Evolutionary conservation across 1,140 invertebrate genomes (phyloP).

Genomic region (Spodoptera litura): DNA sequence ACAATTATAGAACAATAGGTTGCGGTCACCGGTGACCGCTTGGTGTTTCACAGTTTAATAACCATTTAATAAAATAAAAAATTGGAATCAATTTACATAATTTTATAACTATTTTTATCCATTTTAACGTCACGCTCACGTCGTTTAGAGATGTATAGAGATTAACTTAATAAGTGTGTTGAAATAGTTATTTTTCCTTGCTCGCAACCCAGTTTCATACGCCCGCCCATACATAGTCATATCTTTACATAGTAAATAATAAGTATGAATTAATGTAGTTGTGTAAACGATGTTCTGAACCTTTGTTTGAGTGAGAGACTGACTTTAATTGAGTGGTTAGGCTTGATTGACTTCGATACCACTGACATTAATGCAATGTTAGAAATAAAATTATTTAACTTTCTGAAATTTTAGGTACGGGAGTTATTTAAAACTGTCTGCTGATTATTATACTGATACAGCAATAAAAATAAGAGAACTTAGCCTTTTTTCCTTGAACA

Average conservation of each 20-base stretch:
- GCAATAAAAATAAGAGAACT: too few species aligned
- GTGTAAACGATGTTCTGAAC: neutral
- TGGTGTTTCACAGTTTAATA: too few species aligned
- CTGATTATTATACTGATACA: too few species aligned
- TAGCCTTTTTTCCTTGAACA: too few species aligned
- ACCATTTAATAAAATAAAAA: too few species aligned
- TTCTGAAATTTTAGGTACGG: too few species aligned
- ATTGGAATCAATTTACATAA: too few species aligned
- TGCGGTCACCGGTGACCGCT: too few species aligned
- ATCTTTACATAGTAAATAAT: neutral
- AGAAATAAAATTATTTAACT: too few species aligned
- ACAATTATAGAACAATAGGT: too few species aligned
- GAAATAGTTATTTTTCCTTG: slow-evolving; percentile 11
- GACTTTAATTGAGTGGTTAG: slow-evolving; percentile 4
- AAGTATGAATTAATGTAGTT: neutral
- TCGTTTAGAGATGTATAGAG: neutral
- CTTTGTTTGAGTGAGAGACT: neutral
- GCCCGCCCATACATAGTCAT: neutral
- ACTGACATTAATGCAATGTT: slow-evolving; percentile 12
- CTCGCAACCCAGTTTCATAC: neutral
- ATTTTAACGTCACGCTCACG: neutral
- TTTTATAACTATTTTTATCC: too few species aligned
- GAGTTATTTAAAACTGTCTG: too few species aligned
- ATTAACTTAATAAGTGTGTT: neutral
- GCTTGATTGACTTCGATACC: slow-evolving; percentile 3